Evolutionary conservation across 2,113 vertebrate species (phyloP), one percentile per base, ranked within the genome.

Genomic region (Morone chrysops): DNA sequence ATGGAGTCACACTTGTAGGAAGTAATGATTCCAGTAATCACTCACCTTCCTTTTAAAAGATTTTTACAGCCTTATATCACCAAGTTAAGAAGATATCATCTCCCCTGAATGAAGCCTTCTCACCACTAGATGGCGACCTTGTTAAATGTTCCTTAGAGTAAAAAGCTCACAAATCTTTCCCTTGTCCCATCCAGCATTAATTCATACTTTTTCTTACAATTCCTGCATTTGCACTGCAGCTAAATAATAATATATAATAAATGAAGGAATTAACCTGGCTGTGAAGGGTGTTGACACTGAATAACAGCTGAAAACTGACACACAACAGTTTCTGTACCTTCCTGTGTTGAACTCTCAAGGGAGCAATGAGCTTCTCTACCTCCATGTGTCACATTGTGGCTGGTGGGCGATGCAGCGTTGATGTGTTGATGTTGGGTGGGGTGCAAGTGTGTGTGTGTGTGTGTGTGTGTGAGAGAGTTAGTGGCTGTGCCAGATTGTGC

Each of bases 61-160:
- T 25, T 12, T n/a, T 45, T 1, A 1, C 10, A 8, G n/a, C 5
- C 14, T 56, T 40, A 5, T 45, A 2, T 48, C 54, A 59, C 13
- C 7, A 3, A 16, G 2, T 18, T 47, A 6, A 45, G 11, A 9
- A 60, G 36, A 16, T 8, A 50, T 61, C 1, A 22, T 36, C 17
- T n/a, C 14, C 1, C 13, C 20, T 36, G 47, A 20, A 20, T 31
- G 45, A n/a, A 45, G n/a, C 51, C 62, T 70, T 40, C 10, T 4
- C 11, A 20, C 75, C 86, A 81, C 88, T 70, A 87, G 88, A 59
- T 80, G 70, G 66, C 53, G 1, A 18, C 43, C 8, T 54, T 17
- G 11, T 69, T 18, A 22, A 10, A 40, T 25, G 31, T 31, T 31
- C 31, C 31, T 75, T 47, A 5, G 1, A 8, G 8, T 2, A 17